phyloP scores from a whole-genome alignment of 1,140 invertebrate species.

The Cydia splendana region DNA sequence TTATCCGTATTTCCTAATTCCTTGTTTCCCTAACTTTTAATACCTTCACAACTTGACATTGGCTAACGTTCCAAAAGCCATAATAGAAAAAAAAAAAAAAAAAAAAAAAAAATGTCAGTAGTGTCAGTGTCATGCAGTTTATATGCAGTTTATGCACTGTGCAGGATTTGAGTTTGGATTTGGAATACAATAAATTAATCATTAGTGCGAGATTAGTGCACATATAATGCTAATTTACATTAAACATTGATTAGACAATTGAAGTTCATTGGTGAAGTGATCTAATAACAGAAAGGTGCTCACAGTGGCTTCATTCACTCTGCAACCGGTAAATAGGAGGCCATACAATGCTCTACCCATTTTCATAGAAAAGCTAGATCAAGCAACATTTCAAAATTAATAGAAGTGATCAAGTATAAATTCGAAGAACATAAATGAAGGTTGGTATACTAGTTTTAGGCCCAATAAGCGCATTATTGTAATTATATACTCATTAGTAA shows the following conservation, averaged over 20 bases:
- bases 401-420: background rate
- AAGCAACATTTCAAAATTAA: background rate
- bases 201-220: background rate
- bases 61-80: no score
- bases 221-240: background rate
- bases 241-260: background rate
- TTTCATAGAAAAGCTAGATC: background rate
- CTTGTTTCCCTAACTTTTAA: no score
- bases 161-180: background rate
- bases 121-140: background rate
- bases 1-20: no score
- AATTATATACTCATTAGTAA: conserved; percentile 27
- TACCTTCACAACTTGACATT: no score
- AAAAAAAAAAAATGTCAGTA: no score
- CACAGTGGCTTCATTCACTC: background rate
- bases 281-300: background rate
- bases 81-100: no score
- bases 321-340: background rate
- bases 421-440: background rate
- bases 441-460: background rate
- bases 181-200: background rate
- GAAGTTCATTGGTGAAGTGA: background rate
- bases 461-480: background rate
- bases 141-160: background rate
- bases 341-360: conserved; percentile 6